Percentiles rank a stretch among this genome's conserved stretches.
Evolutionary conservation across 2,797 vertebrate species (phyloP).

Genomic region (Oryzias sinensis): DNA sequence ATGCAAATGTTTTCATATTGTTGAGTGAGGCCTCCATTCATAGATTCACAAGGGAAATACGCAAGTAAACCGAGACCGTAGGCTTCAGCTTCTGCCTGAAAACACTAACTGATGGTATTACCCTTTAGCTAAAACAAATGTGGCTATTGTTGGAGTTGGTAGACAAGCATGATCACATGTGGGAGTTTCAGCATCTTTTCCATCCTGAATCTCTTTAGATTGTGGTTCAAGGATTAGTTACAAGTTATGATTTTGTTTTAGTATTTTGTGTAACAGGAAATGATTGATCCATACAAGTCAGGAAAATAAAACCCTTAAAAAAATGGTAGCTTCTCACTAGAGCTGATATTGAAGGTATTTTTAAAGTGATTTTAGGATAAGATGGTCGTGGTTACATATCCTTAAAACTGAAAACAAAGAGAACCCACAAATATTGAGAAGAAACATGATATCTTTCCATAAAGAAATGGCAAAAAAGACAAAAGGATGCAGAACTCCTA

Average conservation of each 20-base stretch:
- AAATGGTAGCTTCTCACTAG: too few species aligned
- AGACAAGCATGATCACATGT: conserved; percentile 24
- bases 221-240: conserved; percentile 27
- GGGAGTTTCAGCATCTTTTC: conserved; percentile 34
- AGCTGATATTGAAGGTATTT: too few species aligned
- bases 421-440: too few species aligned
- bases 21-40: conserved; percentile 62
- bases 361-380: too few species aligned
- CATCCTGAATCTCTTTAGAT: conserved; percentile 5
- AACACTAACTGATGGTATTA: conserved; percentile 39
- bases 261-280: too few species aligned
- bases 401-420: too few species aligned
- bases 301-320: too few species aligned
- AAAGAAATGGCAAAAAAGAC: neutral
- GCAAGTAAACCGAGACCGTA: conserved; percentile 32
- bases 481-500: conserved; percentile 20
- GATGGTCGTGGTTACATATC: too few species aligned
- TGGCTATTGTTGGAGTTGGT: conserved; percentile 41
- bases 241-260: too few species aligned
- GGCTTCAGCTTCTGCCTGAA: conserved; percentile 48
- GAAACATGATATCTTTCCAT: too few species aligned
- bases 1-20: conserved; percentile 74
- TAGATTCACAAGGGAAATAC: conserved; percentile 23
- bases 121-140: conserved; percentile 57
- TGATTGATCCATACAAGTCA: too few species aligned